A percentile compares a stretch with the other conserved stretches of the same genome.
Conservation (phyloP, 2,888 invertebrate species). For the Marronus borbonicus region DNA sequence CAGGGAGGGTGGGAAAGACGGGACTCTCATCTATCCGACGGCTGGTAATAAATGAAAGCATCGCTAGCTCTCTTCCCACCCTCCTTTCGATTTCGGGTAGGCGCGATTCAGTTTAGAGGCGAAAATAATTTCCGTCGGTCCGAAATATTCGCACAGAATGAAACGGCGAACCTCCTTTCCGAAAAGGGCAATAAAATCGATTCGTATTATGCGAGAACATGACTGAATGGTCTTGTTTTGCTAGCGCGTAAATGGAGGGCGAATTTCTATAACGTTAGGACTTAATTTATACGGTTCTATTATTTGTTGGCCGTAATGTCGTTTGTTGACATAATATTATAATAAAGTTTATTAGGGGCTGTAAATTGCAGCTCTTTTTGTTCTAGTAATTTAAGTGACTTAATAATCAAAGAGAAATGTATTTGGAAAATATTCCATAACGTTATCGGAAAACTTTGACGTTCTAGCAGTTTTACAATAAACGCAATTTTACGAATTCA, state of each 20-base stretch:
- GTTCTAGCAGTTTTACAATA: no score
- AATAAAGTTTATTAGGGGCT: not conserved
- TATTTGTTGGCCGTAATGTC: not conserved
- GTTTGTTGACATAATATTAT: not conserved
- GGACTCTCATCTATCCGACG: not conserved
- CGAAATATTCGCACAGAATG: slow-evolving; percentile 28
- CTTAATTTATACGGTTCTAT: slow-evolving; percentile 23
- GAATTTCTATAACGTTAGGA: slow-evolving; percentile 20
- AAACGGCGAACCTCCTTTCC: not conserved
- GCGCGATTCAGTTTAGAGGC: not conserved
- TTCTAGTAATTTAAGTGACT: no score
- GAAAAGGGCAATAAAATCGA: slow-evolving; percentile 35
- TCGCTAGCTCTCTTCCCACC: not conserved
- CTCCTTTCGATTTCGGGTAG: not conserved
- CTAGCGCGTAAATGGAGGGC: slow-evolving; percentile 4
- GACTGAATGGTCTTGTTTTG: slow-evolving; percentile 24
- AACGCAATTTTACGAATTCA: no score
- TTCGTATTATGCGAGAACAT: slow-evolving; percentile 20
- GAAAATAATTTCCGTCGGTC: slow-evolving; percentile 32
- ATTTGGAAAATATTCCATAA: no score
- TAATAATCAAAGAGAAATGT: no score
- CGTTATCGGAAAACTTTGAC: no score
- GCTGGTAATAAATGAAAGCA: slow-evolving; percentile 32
- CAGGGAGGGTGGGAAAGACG: not conserved
- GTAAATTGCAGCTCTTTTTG: not conserved